Evolutionary conservation across 2,113 vertebrate species (phyloP), one percentile per base, ranked within the genome.

Genomic region (Polypterus bichir): DNA sequence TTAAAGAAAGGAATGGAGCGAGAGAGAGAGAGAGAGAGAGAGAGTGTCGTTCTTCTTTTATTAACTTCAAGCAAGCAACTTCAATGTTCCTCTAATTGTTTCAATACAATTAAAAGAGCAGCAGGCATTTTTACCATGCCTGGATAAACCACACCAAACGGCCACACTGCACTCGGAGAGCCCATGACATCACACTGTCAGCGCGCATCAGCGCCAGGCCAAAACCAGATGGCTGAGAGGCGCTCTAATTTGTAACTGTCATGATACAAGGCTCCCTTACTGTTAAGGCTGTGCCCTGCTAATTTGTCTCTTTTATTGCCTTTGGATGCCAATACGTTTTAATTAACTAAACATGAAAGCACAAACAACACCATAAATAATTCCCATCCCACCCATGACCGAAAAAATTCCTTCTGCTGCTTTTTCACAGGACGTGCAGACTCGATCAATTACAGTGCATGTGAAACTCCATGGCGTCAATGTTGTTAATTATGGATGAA

Each of bases 281-380:
- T 74, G 70, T 74, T 72, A 68, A 65, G 52, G 67, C 65, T 73
- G 80, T 74, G 71, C 74, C 78, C 81, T 79, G 79, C 69, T 75
- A 77, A 80, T 82, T 80, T 83, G 83, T 81, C 77, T 78, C 65
- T 73, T 70, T 75, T 73, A 74, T 78, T 78, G 74, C 76, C 74
- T 77, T 80, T 79, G 77, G 75, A 79, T 73, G 71, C 71, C 71
- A 69, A 79, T 77, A 70, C 74, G 74, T 77, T 84, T 80, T 81
- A 84, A 85, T 84, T 79, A 80, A 79, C 69, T 66, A 64, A 79
- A 77, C 78, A 76, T 76, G 71, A 74, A 77, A 73, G 70, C 69
- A 76, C 77, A 77, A 82, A 84, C 75, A 79, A 81, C 76, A 75
- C 70, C 77, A 78, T 81, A 76, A 77, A 79, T 80, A 83, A 84